phyloP scores from a whole-genome alignment of 2,888 invertebrate species.

The Xanthostigma xanthostigma region DNA sequence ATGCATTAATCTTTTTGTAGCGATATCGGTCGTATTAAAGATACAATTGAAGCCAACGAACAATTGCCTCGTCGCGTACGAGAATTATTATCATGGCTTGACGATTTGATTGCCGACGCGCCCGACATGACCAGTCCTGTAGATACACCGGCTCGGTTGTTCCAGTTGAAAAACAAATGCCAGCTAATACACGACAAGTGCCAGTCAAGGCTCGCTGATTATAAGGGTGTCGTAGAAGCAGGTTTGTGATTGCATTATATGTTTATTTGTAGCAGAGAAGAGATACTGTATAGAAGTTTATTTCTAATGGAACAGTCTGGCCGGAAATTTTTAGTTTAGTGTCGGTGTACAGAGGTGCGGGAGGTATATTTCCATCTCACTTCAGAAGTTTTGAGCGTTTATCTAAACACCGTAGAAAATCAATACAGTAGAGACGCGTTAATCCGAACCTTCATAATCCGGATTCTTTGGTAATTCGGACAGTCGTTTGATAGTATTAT shows the following conservation, averaged over 20 bases:
- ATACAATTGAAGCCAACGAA: constrained; percentile 17
- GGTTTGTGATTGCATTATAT: constrained; percentile 23
- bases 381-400: too few species aligned
- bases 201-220: constrained; percentile 49
- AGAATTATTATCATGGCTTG: constrained; percentile 43
- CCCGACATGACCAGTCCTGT: constrained; percentile 40
- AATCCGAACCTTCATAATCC: too few species aligned
- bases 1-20: not conserved
- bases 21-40: not conserved
- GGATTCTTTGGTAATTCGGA: too few species aligned
- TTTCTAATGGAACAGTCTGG: too few species aligned
- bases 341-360: too few species aligned
- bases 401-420: too few species aligned
- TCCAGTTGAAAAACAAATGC: constrained; percentile 54
- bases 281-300: too few species aligned
- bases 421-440: too few species aligned
- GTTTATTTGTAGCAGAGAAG: too few species aligned
- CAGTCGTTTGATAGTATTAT: too few species aligned
- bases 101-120: constrained; percentile 42
- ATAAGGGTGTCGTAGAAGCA: constrained; percentile 51
- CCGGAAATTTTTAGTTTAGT: too few species aligned
- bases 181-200: constrained; percentile 57
- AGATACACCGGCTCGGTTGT: constrained; percentile 50
- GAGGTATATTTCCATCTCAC: too few species aligned
- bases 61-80: constrained; percentile 22